Conservation (phyloP, 2,113 vertebrate genomes). For the Puma concolor region DNA sequence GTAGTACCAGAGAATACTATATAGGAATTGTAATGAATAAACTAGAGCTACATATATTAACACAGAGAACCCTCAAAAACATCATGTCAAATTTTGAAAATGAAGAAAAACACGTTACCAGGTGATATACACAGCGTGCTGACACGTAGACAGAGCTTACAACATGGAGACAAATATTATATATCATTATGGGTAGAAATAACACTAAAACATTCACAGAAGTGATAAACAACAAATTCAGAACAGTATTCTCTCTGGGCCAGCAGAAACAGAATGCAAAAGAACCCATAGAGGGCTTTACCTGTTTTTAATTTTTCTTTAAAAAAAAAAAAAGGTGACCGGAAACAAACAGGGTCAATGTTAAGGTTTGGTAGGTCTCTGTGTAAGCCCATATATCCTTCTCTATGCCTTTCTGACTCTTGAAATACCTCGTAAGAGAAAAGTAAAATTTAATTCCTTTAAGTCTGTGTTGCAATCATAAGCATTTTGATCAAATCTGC, state of each 20-base stretch:
- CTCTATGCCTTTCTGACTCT: neutral
- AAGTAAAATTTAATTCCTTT: neutral
- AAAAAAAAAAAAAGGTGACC: neutral
- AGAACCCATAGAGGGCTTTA: neutral
- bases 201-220: neutral
- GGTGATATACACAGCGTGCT: neutral
- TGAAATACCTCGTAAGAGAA: neutral
- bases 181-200: neutral
- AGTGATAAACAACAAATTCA: neutral
- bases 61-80: neutral
- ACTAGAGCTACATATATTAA: neutral
- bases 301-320: neutral
- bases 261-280: neutral
- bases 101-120: neutral
- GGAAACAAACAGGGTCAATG: neutral
- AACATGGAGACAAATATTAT: neutral
- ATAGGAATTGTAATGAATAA: neutral
- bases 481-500: neutral
- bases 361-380: neutral
- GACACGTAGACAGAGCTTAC: neutral
- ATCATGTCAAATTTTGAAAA: neutral
- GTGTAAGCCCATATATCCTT: neutral
- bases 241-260: neutral
- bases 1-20: neutral
- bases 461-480: neutral